Percentiles rank a stretch among this genome's conserved stretches.
Conservation (phyloP, 2,797 vertebrate species). For the Sphenopsis melanotis region DNA sequence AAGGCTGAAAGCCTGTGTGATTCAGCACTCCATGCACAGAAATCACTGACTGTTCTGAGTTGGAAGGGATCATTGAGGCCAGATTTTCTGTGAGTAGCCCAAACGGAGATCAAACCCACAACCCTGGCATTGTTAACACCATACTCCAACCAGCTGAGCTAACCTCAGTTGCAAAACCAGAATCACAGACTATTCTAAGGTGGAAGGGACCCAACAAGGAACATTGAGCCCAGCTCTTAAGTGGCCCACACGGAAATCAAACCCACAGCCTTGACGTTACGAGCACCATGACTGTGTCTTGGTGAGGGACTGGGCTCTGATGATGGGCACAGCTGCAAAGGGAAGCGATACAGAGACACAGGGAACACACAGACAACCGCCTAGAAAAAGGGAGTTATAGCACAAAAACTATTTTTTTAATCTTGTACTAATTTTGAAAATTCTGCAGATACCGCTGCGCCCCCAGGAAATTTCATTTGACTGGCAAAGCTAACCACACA, state of each 20-base stretch:
- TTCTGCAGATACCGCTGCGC: not conserved
- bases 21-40: not conserved
- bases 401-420: not conserved
- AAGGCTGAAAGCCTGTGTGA: not conserved
- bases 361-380: not conserved
- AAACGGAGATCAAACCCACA: not conserved
- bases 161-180: not conserved
- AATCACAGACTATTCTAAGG: not conserved
- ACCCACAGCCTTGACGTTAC: accelerated
- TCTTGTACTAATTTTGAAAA: not conserved
- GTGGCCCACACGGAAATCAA: not conserved
- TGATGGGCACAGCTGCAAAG: not conserved
- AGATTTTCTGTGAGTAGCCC: too few species aligned
- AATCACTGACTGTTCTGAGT: not conserved
- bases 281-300: not conserved
- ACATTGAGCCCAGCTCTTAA: not conserved
- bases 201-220: not conserved
- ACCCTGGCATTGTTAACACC: not conserved
- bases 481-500: not conserved
- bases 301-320: accelerated
- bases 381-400: not conserved
- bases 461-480: not conserved
- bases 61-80: not conserved
- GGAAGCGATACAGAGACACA: not conserved
- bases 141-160: not conserved